These are phyloP conservation scores for Urophycis tenuis DNA, from an alignment of 2,797 vertebrate genomes.

Conservation along the genomic window DNA sequence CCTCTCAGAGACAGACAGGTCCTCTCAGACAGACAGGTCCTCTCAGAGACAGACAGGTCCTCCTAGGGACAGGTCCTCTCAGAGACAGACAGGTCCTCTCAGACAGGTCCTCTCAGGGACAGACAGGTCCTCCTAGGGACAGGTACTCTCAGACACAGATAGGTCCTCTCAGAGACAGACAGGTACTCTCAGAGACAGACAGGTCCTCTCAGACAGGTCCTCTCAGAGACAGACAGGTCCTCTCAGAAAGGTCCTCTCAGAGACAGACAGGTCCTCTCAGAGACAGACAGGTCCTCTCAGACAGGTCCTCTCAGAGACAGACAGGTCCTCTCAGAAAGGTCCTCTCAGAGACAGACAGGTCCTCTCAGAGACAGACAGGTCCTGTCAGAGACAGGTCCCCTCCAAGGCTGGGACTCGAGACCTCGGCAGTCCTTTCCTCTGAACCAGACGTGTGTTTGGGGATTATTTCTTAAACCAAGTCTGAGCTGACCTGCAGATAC, in stretches of 20 bases:
- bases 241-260: slow-evolving; percentile 70
- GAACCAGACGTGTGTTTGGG: neutral
- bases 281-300: too few relatives aligned
- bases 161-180: slow-evolving; percentile 76
- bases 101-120: slow-evolving; percentile 73
- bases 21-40: slow-evolving; percentile 77
- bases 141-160: slow-evolving; percentile 73
- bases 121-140: too few relatives aligned
- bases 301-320: slow-evolving; percentile 76
- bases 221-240: slow-evolving; percentile 76
- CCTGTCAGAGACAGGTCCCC: too few relatives aligned
- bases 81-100: too few relatives aligned
- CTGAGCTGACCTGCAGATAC: too few relatives aligned
- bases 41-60: too few relatives aligned
- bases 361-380: slow-evolving; percentile 76
- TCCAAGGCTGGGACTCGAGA: too few relatives aligned
- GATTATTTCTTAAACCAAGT: neutral
- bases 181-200: slow-evolving; percentile 71
- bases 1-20: slow-evolving; percentile 76
- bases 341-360: slow-evolving; percentile 76
- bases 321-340: slow-evolving; percentile 82
- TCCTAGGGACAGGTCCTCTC: slow-evolving; percentile 78
- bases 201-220: slow-evolving; percentile 83
- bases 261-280: slow-evolving; percentile 76
- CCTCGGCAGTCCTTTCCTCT: neutral